Conservation (phyloP, 2,113 vertebrate species). For the Protomyctophum bolini region DNA sequence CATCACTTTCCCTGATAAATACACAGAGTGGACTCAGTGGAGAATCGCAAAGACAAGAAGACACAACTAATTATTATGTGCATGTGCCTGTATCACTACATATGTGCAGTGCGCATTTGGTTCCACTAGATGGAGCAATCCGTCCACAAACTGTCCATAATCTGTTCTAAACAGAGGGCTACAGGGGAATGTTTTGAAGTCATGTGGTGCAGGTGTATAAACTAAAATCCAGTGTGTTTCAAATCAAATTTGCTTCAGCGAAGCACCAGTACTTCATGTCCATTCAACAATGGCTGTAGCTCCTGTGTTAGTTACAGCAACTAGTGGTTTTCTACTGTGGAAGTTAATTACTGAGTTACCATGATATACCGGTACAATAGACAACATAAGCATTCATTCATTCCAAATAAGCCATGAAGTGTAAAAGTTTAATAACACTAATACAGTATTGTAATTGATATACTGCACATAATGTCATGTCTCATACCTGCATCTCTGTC, state of each 20-base stretch:
- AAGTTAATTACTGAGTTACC: too few species aligned
- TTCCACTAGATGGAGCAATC: conserved; percentile 40
- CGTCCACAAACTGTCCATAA: background rate
- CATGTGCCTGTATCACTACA: background rate
- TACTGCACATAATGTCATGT: background rate
- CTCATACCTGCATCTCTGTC: conserved; percentile 65
- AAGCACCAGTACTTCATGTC: background rate
- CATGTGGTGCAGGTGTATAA: background rate
- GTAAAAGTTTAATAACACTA: too few species aligned
- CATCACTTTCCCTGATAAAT: too few species aligned
- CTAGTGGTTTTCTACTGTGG: too few species aligned
- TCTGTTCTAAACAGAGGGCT: background rate
- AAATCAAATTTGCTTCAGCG: background rate
- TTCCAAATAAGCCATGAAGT: too few species aligned
- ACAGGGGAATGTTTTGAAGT: background rate
- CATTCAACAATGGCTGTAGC: too few species aligned
- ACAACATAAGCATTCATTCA: too few species aligned
- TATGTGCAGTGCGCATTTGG: background rate
- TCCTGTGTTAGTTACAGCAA: too few species aligned
- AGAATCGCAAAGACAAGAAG: too few species aligned
- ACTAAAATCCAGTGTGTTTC: background rate
- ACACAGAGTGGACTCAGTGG: too few species aligned
- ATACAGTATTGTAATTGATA: too few species aligned
- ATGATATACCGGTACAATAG: too few species aligned
- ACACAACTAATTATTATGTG: background rate